Percentiles rank a stretch among this genome's conserved stretches.
Evolutionary conservation across 2,113 vertebrate genomes (phyloP).

Genomic region (Progne subis): DNA sequence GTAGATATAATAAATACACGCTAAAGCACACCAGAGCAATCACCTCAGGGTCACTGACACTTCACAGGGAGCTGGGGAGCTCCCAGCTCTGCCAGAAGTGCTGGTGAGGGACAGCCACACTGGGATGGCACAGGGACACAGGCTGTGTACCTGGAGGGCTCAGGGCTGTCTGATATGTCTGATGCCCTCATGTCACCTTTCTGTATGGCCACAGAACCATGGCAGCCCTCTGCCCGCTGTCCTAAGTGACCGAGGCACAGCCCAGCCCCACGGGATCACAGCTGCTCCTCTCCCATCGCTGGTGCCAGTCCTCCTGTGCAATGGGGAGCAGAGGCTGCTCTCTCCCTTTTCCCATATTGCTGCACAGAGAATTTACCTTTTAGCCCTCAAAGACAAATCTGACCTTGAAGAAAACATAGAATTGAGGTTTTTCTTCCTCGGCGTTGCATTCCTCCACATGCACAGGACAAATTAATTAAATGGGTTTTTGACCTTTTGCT

Average conservation of each 20-base stretch:
- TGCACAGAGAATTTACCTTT: background rate
- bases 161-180: accelerated
- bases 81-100: background rate
- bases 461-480: background rate
- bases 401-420: background rate
- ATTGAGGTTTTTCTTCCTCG: background rate
- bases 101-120: background rate
- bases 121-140: accelerated
- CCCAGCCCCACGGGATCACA: background rate
- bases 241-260: background rate
- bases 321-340: accelerated
- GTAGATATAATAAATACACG: background rate
- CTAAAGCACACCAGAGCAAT: background rate
- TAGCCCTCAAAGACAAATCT: background rate
- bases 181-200: background rate
- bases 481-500: background rate
- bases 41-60: background rate
- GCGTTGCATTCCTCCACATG: background rate
- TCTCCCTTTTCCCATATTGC: background rate
- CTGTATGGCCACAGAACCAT: background rate
- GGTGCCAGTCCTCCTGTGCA: background rate
- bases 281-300: background rate
- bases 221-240: background rate
- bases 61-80: accelerated
- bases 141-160: background rate